Percentiles rank a stretch among this genome's conserved stretches.
phyloP scores from a whole-genome alignment of 2,888 invertebrate genomes.

The Apantesis nais region DNA sequence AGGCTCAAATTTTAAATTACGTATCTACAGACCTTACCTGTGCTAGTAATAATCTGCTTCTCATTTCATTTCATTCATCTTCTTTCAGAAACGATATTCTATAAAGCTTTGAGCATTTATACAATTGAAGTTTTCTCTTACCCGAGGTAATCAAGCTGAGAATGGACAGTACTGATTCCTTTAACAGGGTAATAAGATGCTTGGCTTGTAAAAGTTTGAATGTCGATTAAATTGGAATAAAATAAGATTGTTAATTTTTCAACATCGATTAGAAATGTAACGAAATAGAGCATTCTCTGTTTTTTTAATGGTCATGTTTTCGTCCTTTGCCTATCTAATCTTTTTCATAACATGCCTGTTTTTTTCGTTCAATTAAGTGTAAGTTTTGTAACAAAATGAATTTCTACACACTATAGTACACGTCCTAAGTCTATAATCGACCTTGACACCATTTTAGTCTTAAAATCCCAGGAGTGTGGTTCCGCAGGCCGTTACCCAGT shows the following conservation, averaged over 20 bases:
- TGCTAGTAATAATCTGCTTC: background rate
- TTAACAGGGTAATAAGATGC: background rate
- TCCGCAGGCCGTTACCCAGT: background rate
- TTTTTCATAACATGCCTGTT: background rate
- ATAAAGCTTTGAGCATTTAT: background rate
- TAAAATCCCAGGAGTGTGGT: background rate
- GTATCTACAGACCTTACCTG: slow-evolving; percentile 38
- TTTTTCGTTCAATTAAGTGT: no score
- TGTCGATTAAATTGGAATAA: background rate
- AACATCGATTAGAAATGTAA: background rate
- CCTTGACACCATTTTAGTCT: background rate
- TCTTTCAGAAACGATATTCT: background rate
- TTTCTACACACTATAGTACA: background rate
- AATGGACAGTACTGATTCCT: background rate
- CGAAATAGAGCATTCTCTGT: background rate
- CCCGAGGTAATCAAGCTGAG: no score
- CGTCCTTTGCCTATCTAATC: no score
- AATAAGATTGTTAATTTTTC: background rate
- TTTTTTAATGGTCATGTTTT: background rate
- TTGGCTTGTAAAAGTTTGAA: background rate
- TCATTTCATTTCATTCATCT: background rate
- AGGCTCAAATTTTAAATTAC: slow-evolving; percentile 58
- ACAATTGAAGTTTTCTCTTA: no score
- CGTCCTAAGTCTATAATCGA: background rate
- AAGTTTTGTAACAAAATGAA: background rate